Conservation (phyloP, 2,888 invertebrate species). For the Noctua comes region DNA sequence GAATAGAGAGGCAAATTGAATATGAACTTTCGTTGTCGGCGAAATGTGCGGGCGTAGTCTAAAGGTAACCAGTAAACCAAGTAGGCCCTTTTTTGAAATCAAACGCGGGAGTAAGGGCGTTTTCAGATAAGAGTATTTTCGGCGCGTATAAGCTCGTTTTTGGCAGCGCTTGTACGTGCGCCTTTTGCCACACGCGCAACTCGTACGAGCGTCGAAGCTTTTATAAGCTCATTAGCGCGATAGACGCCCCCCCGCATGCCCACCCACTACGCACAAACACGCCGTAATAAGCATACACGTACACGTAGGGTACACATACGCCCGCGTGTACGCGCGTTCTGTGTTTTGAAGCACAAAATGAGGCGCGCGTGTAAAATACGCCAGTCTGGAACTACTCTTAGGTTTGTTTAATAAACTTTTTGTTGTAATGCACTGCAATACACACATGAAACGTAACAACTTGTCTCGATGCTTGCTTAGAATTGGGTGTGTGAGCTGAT, state of each 20-base stretch:
- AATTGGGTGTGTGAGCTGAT: not conserved
- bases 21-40: conserved; percentile 81
- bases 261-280: not conserved
- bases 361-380: not conserved
- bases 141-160: not conserved
- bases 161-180: not conserved
- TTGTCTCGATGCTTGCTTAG: not conserved
- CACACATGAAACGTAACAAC: not conserved
- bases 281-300: not conserved
- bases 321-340: not conserved
- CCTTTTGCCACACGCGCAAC: not conserved
- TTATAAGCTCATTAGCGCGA: not conserved
- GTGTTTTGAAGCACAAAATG: not conserved
- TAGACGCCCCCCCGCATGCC: not conserved
- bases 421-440: not conserved
- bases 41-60: conserved; percentile 67
- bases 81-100: not conserved
- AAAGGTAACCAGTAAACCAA: not conserved
- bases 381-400: not conserved
- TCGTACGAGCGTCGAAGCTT: not conserved
- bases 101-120: not conserved
- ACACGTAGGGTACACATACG: too few relatives aligned
- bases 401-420: not conserved
- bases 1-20: conserved; percentile 78
- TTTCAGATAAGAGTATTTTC: not conserved